phyloP scores from a whole-genome alignment of 2,797 vertebrate genomes.

The Phyllotis vaccarum region DNA sequence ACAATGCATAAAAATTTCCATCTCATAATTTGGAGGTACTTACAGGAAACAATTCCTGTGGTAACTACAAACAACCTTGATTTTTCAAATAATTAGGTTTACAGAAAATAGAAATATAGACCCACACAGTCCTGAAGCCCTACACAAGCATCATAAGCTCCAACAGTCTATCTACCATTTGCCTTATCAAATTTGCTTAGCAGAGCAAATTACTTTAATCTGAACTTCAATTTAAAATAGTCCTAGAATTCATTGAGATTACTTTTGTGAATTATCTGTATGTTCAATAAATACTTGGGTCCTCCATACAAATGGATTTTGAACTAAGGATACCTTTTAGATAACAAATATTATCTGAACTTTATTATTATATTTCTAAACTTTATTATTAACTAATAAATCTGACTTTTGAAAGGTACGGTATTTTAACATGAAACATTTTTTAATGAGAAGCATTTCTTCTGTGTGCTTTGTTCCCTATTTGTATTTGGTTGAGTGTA shows the following conservation, averaged over 20 bases:
- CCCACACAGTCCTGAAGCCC: neutral
- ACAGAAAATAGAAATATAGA: neutral
- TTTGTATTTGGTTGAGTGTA: slow-evolving; percentile 41
- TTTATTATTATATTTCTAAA: slow-evolving; percentile 48
- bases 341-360: too few species aligned
- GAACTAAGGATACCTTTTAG: neutral
- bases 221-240: slow-evolving; percentile 36
- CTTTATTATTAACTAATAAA: slow-evolving; percentile 32
- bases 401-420: neutral
- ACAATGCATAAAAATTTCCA: neutral
- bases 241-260: slow-evolving; percentile 1
- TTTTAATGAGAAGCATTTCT: slow-evolving; percentile 56
- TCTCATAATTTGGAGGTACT: neutral
- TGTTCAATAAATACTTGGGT: neutral
- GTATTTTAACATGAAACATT: slow-evolving; percentile 31
- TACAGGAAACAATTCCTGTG: neutral
- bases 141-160: neutral
- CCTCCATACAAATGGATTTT: slow-evolving; percentile 1
- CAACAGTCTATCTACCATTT: neutral
- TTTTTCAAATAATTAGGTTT: neutral
- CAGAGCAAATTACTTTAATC: neutral
- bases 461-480: slow-evolving; percentile 13
- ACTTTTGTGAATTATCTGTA: neutral
- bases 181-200: too few species aligned
- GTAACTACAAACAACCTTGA: neutral